phyloP scores from a whole-genome alignment of 2,888 invertebrate species.

The Drosophila parthenogenetica region DNA sequence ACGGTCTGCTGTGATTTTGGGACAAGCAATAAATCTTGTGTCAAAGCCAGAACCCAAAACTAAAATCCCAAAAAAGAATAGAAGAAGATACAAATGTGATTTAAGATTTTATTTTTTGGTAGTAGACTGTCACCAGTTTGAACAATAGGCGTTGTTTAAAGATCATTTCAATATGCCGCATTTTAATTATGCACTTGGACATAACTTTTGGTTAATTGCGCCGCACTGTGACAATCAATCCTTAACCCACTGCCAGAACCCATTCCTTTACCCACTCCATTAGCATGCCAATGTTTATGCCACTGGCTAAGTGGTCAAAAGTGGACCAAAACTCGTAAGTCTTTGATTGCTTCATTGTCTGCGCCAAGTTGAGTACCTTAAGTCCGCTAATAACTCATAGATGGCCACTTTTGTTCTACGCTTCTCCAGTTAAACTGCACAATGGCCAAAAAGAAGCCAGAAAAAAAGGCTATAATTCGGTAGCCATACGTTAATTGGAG shows the following conservation, averaged over 20 bases:
- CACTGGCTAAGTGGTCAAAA: slow-evolving; percentile 42
- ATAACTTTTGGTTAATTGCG: slow-evolving; percentile 71
- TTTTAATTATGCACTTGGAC: slow-evolving; percentile 74
- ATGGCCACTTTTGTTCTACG: slow-evolving; percentile 2
- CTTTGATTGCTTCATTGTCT: slow-evolving; percentile 57
- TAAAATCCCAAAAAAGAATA: slow-evolving; percentile 31
- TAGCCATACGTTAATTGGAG: slow-evolving; percentile 79
- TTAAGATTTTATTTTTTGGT: slow-evolving; percentile 66
- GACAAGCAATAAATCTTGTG: slow-evolving; percentile 81
- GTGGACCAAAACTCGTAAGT: slow-evolving; percentile 35
- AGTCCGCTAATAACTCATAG: slow-evolving; percentile 53
- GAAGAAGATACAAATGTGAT: slow-evolving; percentile 52
- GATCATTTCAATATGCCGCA: slow-evolving; percentile 45
- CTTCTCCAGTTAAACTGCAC: slow-evolving; percentile 36
- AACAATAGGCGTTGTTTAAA: slow-evolving; percentile 76
- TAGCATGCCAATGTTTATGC: slow-evolving; percentile 49
- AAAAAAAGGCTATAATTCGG: slow-evolving; percentile 77
- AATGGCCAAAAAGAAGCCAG: slow-evolving; percentile 24
- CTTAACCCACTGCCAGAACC: background rate
- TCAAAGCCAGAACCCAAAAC: slow-evolving; percentile 33
- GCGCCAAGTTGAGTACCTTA: slow-evolving; percentile 16
- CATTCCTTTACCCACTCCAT: slow-evolving; percentile 7
- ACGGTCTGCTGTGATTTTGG: slow-evolving; percentile 74
- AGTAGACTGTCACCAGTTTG: slow-evolving; percentile 44
- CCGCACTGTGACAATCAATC: slow-evolving; percentile 25